phyloP scores from a whole-genome alignment of 2,888 invertebrate genomes.

The Pogonocherus hispidulus region DNA sequence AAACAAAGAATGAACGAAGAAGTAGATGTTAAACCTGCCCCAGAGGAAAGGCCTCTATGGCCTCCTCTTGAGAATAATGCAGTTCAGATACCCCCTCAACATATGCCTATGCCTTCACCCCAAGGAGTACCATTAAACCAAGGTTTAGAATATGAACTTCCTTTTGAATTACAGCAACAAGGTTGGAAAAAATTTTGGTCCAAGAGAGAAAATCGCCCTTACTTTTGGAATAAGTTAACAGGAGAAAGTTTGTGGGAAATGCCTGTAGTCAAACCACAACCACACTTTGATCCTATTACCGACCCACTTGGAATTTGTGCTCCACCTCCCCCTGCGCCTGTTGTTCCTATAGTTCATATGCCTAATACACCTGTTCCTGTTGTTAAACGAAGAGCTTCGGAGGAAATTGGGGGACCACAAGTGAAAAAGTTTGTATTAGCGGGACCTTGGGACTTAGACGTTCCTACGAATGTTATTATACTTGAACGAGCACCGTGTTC shows the following conservation, averaged over 20 bases:
- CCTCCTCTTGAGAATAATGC: slow-evolving; percentile 62
- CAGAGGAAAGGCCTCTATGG: slow-evolving; percentile 64
- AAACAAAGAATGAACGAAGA: slow-evolving; percentile 67
- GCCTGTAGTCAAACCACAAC: slow-evolving; percentile 84
- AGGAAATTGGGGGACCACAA: slow-evolving; percentile 78
- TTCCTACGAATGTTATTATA: slow-evolving; percentile 92
- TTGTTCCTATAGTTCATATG: slow-evolving; percentile 39
- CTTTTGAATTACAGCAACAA: slow-evolving; percentile 81
- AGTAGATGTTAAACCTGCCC: slow-evolving; percentile 58
- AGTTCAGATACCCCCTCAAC: slow-evolving; percentile 60
- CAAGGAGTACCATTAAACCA: slow-evolving; percentile 71
- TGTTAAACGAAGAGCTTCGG: slow-evolving; percentile 83
- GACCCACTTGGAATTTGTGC: slow-evolving; percentile 58
- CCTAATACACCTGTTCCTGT: slow-evolving; percentile 70
- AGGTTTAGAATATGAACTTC: slow-evolving; percentile 71
- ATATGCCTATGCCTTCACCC: slow-evolving; percentile 74
- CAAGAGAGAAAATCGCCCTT: slow-evolving; percentile 92
- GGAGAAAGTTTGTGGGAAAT: slow-evolving; percentile 98
- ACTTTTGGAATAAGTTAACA: slow-evolving; percentile 96
- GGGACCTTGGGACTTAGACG: slow-evolving; percentile 96
- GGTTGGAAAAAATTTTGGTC: slow-evolving; percentile 99
- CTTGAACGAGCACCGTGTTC: slow-evolving; percentile 88
- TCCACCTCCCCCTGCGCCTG: slow-evolving; percentile 42
- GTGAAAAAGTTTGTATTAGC: slow-evolving; percentile 81
- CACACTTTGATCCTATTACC: slow-evolving; percentile 91